phyloP scores from a whole-genome alignment of 2,888 invertebrate species.

The Anoncus sp. region DNA sequence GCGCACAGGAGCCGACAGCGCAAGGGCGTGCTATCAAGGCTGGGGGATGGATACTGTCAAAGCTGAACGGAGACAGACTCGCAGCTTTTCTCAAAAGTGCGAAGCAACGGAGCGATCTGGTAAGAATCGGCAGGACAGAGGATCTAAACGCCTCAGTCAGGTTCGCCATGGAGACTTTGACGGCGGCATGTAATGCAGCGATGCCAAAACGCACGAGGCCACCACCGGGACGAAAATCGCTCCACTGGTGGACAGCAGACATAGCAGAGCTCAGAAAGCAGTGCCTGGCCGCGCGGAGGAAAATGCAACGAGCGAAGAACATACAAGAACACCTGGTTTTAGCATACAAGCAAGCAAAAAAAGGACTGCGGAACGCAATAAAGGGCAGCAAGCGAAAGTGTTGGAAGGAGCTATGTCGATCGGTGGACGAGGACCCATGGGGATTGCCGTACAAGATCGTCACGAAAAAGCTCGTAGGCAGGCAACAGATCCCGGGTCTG shows the following conservation, averaged over 20 bases:
- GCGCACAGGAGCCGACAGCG: not conserved
- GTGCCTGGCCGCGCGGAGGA: too few relatives aligned
- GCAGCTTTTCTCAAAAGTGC: not conserved
- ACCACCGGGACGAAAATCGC: conserved; percentile 2
- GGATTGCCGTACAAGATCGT: too few relatives aligned
- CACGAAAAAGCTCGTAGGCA: conserved; percentile 11
- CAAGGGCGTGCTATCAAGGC: not conserved
- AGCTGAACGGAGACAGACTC: conserved; percentile 1
- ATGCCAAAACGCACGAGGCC: conserved; percentile 36
- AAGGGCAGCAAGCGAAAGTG: too few relatives aligned
- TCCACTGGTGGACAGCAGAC: conserved; percentile 56
- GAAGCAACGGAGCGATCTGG: conserved; percentile 6
- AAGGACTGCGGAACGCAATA: too few relatives aligned
- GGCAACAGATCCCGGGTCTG: conserved; percentile 17
- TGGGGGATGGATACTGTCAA: conserved; percentile 1
- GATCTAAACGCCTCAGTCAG: conserved; percentile 2
- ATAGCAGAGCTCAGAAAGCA: conserved; percentile 1
- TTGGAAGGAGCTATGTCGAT: too few relatives aligned
- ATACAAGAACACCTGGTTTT: conserved; percentile 16
- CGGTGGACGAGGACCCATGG: too few relatives aligned
- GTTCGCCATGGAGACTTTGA: not conserved
- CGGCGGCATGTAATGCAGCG: conserved; percentile 33
- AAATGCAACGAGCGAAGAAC: too few relatives aligned
- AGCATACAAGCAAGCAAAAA: conserved; percentile 16
- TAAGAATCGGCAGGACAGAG: not conserved